These are phyloP conservation scores for Styela plicata DNA, from an alignment of 23 tunicate species.

Conservation along the genomic window DNA sequence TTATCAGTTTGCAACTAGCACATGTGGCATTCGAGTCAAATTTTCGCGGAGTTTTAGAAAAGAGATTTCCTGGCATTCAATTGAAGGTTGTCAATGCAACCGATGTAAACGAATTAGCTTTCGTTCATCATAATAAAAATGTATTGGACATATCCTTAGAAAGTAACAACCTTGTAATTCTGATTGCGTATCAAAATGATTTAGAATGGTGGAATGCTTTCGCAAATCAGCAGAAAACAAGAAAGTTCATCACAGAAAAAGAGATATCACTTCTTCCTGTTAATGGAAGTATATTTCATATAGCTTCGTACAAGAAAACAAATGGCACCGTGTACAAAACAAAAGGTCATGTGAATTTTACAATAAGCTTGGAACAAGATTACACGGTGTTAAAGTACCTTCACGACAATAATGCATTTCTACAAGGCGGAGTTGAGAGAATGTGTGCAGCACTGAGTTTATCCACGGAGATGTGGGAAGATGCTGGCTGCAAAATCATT, in stretches of 20 bases:
- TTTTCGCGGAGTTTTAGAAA: background rate
- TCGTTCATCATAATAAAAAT: background rate
- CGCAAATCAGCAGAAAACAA: background rate
- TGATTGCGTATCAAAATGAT: background rate
- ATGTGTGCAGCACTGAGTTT: background rate
- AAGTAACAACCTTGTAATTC: background rate
- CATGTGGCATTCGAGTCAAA: background rate
- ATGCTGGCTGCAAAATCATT: background rate
- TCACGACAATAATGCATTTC: background rate
- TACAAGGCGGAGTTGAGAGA: background rate
- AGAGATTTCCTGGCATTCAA: background rate
- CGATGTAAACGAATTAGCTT: background rate
- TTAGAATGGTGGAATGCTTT: background rate
- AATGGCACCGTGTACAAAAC: background rate
- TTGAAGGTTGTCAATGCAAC: background rate
- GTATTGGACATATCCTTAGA: background rate
- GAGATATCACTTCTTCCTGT: background rate
- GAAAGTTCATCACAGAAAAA: background rate
- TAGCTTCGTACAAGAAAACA: background rate
- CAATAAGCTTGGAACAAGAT: background rate
- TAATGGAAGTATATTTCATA: slow-evolving; percentile 14
- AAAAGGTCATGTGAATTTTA: background rate
- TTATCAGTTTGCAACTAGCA: background rate
- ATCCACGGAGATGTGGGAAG: background rate
- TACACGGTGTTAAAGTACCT: background rate